Evolutionary conservation across 2,888 invertebrate species (phyloP).

Genomic region (Tetranychus truncatus): DNA sequence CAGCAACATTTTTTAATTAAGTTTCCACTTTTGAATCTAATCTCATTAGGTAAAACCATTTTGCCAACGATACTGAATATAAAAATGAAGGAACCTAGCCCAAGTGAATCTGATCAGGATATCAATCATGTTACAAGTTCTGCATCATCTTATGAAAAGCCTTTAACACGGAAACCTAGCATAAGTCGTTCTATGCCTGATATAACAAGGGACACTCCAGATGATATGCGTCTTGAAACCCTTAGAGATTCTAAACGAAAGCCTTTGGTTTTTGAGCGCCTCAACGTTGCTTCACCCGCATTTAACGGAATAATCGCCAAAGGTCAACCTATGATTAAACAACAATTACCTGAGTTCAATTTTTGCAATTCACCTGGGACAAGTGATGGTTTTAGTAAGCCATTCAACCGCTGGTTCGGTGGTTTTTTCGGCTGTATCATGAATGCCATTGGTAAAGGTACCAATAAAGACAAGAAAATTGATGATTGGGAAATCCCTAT

Average conservation of each 20-base stretch:
- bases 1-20: too few species aligned
- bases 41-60: too few species aligned
- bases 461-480: constrained; percentile 32
- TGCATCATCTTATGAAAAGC: not conserved
- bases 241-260: not conserved
- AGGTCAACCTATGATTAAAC: not conserved
- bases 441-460: constrained; percentile 61
- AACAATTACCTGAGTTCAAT: not conserved
- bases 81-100: not conserved
- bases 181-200: constrained; percentile 1
- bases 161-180: not conserved
- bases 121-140: not conserved
- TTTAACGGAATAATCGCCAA: not conserved
- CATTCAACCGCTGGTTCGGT: constrained; percentile 46
- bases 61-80: not conserved
- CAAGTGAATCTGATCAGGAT: not conserved
- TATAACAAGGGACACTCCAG: not conserved
- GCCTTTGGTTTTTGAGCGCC: not conserved
- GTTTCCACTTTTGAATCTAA: too few species aligned
- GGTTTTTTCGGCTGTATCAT: constrained; percentile 71
- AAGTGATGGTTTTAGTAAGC: constrained; percentile 10
- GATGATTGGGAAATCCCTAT: constrained; percentile 92
- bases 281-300: not conserved
- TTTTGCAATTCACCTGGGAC: constrained; percentile 8
- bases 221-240: not conserved